Conservation (phyloP, 2,113 vertebrate species). For the Pterocles orientalis region DNA sequence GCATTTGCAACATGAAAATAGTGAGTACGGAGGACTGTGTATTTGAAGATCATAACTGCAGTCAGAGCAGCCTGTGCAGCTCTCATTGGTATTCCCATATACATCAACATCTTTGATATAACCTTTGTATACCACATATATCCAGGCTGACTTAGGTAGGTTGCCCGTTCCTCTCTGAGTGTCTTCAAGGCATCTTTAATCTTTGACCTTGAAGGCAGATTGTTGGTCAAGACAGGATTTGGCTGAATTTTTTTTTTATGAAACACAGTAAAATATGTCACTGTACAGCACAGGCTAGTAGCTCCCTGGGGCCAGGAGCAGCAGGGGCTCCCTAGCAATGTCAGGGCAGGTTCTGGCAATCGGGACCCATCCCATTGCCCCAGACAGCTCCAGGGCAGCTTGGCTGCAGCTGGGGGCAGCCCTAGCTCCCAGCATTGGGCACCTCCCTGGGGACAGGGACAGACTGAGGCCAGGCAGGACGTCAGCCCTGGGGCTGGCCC, state of each 20-base stretch:
- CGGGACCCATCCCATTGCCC: not conserved
- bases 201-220: not conserved
- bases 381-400: not conserved
- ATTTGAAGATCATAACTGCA: not conserved
- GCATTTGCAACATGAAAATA: not conserved
- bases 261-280: not conserved
- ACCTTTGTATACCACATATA: not conserved
- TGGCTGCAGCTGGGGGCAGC: not conserved
- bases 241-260: conserved; percentile 9
- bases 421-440: not conserved
- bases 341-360: not conserved
- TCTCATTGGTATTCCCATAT: not conserved
- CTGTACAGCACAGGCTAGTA: not conserved
- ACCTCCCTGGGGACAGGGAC: not conserved
- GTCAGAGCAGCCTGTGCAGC: not conserved
- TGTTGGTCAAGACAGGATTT: not conserved
- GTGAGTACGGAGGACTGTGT: not conserved
- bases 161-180: not conserved
- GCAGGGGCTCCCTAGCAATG: not conserved
- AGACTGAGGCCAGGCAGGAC: not conserved
- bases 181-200: conserved; percentile 45
- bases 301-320: not conserved
- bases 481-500: not conserved
- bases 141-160: not conserved
- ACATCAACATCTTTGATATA: not conserved